A percentile compares a stretch with the other conserved stretches of the same genome.
These are phyloP conservation scores for Eilema depressum DNA, from an alignment of 2,888 invertebrate species.

Conservation along the genomic window DNA sequence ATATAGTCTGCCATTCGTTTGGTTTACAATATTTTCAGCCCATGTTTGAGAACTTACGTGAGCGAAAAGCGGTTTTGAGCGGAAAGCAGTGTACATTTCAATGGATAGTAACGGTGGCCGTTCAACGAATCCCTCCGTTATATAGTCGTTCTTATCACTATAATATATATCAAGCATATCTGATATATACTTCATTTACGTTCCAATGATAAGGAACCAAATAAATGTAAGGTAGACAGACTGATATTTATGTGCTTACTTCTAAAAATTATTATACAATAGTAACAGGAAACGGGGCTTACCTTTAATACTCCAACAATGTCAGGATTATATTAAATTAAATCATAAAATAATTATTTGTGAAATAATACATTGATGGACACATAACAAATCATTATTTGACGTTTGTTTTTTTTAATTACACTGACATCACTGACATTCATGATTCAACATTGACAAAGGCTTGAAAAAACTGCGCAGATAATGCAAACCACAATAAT, in stretches of 20 bases:
- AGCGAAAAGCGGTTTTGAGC: constrained; percentile 50
- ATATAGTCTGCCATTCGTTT: constrained; percentile 59
- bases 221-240: constrained; percentile 50
- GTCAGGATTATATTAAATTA: constrained; percentile 15
- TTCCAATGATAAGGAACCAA: constrained; percentile 62
- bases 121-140: constrained; percentile 76
- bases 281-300: constrained; percentile 33
- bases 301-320: constrained; percentile 41
- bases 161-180: constrained; percentile 65
- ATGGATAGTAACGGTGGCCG: constrained; percentile 69
- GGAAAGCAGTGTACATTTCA: constrained; percentile 69
- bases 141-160: constrained; percentile 80
- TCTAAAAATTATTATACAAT: constrained; percentile 9
- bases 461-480: not conserved
- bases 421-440: not conserved
- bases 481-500: not conserved
- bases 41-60: constrained; percentile 65
- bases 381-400: constrained; percentile 52
- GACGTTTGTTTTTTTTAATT: constrained; percentile 30
- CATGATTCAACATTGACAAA: not conserved
- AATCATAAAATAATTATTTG: constrained; percentile 24
- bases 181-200: constrained; percentile 5
- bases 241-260: constrained; percentile 21
- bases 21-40: constrained; percentile 67
- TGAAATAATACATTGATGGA: constrained; percentile 23